Conservation (phyloP, 2,797 vertebrate species). For the Neomorphus geoffroyi region DNA sequence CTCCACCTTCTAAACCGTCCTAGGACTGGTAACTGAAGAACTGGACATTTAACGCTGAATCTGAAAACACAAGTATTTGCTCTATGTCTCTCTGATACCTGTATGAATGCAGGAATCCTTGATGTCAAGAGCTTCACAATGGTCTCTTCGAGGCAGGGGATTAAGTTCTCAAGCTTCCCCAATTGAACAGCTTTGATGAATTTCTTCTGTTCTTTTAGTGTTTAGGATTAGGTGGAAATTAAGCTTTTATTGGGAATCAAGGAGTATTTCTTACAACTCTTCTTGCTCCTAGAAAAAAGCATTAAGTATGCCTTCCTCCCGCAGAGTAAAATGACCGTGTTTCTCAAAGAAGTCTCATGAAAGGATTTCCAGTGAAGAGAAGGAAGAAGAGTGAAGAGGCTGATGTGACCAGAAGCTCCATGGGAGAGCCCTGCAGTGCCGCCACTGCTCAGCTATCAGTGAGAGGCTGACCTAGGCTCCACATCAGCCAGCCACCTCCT, state of each 20-base stretch:
- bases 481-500: not conserved
- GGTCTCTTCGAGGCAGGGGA: slow-evolving; percentile 27
- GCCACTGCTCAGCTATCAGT: not conserved
- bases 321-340: not conserved
- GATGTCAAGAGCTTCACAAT: slow-evolving; percentile 58
- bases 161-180: slow-evolving; percentile 57
- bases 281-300: slow-evolving; percentile 1
- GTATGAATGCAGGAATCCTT: slow-evolving; percentile 37
- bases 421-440: not conserved
- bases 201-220: slow-evolving; percentile 50
- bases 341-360: not conserved
- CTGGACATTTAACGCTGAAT: not conserved
- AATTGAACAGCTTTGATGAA: slow-evolving; percentile 49
- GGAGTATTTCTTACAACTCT: slow-evolving; percentile 29
- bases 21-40: slow-evolving; percentile 25
- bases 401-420: not conserved
- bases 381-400: not conserved
- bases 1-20: slow-evolving; percentile 1
- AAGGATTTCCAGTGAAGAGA: not conserved
- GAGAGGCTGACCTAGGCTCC: not conserved
- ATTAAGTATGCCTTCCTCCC: not conserved
- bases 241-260: slow-evolving; percentile 23
- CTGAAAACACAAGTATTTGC: slow-evolving; percentile 35
- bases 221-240: slow-evolving; percentile 48
- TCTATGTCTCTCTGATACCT: slow-evolving; percentile 39